Percentiles rank a stretch among this genome's conserved stretches.
Evolutionary conservation across 2,797 vertebrate genomes (phyloP).

Genomic region (Fistularia tabacaria): DNA sequence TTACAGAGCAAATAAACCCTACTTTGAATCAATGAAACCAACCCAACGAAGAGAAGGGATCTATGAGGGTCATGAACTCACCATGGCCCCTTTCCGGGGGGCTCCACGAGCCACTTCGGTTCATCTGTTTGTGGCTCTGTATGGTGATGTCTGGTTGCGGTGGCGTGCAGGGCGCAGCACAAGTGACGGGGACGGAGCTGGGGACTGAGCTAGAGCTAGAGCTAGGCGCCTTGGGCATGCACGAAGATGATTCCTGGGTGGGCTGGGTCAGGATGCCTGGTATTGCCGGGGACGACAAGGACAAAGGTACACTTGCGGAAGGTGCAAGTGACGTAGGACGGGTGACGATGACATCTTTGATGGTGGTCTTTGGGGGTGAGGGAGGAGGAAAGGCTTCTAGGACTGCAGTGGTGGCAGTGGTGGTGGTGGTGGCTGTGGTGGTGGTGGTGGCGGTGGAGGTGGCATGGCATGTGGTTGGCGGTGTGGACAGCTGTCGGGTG

Average conservation of each 20-base stretch:
- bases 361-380: constrained; percentile 21
- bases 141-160: constrained; percentile 25
- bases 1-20: constrained; percentile 24
- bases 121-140: constrained; percentile 48
- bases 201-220: constrained; percentile 34
- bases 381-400: constrained; percentile 25
- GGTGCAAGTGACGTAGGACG: constrained; percentile 37
- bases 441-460: constrained; percentile 19
- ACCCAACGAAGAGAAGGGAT: too few species aligned
- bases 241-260: constrained; percentile 60
- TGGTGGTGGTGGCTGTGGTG: constrained; percentile 14
- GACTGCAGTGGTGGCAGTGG: constrained; percentile 19
- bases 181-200: constrained; percentile 30
- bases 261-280: constrained; percentile 52
- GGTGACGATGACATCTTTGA: constrained; percentile 30
- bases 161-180: constrained; percentile 18
- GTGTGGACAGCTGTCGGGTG: constrained; percentile 31
- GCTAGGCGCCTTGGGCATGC: constrained; percentile 12
- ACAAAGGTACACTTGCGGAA: constrained; percentile 41
- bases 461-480: constrained; percentile 11
- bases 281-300: constrained; percentile 27
- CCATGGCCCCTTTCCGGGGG: constrained; percentile 45
- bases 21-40: too few species aligned
- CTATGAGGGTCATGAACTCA: constrained; percentile 30
- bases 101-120: constrained; percentile 39